phyloP scores from a whole-genome alignment of 23 tunicate genomes.

The Phallusia fumigata region DNA sequence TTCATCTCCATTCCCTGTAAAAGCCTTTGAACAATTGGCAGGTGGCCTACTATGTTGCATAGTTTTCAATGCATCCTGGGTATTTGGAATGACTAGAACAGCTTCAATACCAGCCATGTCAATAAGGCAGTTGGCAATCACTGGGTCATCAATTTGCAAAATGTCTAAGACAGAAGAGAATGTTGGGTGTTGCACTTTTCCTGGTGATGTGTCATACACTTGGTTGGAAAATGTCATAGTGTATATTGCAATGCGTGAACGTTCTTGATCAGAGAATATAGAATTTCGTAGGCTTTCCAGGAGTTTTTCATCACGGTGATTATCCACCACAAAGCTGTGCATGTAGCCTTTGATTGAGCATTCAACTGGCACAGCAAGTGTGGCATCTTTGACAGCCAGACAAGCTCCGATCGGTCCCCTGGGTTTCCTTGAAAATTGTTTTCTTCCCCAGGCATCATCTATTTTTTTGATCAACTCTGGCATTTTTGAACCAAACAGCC shows the following conservation, averaged over 20 bases:
- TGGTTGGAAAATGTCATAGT: constrained; percentile 47
- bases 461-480: constrained; percentile 67
- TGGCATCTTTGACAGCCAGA: constrained; percentile 61
- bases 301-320: constrained; percentile 75
- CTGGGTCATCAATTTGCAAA: constrained; percentile 75
- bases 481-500: constrained; percentile 86
- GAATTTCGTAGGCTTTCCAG: constrained; percentile 54
- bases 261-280: constrained; percentile 48
- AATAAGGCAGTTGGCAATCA: constrained; percentile 78
- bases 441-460: constrained; percentile 59
- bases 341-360: constrained; percentile 45
- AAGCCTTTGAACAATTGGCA: constrained; percentile 52
- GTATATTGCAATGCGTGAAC: constrained; percentile 63
- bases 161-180: constrained; percentile 67
- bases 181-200: constrained; percentile 31
- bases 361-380: constrained; percentile 78
- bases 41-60: constrained; percentile 71
- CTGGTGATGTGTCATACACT: constrained; percentile 58
- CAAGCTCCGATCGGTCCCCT: constrained; percentile 88
- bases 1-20: constrained; percentile 78
- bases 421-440: constrained; percentile 62
- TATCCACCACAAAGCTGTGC: constrained; percentile 74
- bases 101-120: constrained; percentile 72
- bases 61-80: constrained; percentile 54
- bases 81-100: constrained; percentile 74